These are phyloP conservation scores for Drosophila formosana DNA, from an alignment of 2,888 invertebrate species.

Conservation along the genomic window DNA sequence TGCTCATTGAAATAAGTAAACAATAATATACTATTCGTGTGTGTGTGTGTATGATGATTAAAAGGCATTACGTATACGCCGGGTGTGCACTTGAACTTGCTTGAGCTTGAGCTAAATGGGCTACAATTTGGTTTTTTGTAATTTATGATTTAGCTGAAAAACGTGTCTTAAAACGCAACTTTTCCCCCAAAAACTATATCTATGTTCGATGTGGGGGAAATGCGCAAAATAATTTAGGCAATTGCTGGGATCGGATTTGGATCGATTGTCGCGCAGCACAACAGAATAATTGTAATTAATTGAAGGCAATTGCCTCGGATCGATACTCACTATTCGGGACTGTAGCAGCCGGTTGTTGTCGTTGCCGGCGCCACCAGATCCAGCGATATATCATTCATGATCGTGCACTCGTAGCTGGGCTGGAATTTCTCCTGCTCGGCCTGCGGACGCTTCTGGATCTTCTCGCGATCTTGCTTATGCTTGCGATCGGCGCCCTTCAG, in stretches of 20 bases:
- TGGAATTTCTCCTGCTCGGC: constrained; percentile 96
- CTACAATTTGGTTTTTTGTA: not conserved
- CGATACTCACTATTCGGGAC: constrained; percentile 85
- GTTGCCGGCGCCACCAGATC: constrained; percentile 77
- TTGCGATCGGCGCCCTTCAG: constrained; percentile 98
- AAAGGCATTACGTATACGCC: constrained; percentile 7
- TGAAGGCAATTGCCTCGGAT: constrained; percentile 8
- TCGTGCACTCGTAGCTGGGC: constrained; percentile 97
- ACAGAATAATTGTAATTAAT: constrained; percentile 44
- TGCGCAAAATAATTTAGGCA: constrained; percentile 3
- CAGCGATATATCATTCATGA: constrained; percentile 92
- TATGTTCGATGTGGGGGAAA: not conserved
- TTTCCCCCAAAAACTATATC: not conserved
- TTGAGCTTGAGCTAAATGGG: not conserved
- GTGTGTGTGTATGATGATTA: constrained; percentile 3
- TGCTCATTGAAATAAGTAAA: constrained; percentile 21
- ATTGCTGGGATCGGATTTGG: constrained; percentile 22
- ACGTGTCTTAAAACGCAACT: not conserved
- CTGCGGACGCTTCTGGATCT: constrained; percentile 93
- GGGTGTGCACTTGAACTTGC: constrained; percentile 33
- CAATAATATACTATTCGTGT: constrained; percentile 5
- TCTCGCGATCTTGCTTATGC: constrained; percentile 98
- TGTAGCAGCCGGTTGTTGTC: constrained; percentile 81
- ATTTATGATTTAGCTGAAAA: constrained; percentile 1
- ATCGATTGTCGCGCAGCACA: constrained; percentile 18